A percentile compares a stretch with the other conserved stretches of the same genome.
Conservation (phyloP, 2,888 invertebrate genomes). For the Lithophane leautieri region DNA sequence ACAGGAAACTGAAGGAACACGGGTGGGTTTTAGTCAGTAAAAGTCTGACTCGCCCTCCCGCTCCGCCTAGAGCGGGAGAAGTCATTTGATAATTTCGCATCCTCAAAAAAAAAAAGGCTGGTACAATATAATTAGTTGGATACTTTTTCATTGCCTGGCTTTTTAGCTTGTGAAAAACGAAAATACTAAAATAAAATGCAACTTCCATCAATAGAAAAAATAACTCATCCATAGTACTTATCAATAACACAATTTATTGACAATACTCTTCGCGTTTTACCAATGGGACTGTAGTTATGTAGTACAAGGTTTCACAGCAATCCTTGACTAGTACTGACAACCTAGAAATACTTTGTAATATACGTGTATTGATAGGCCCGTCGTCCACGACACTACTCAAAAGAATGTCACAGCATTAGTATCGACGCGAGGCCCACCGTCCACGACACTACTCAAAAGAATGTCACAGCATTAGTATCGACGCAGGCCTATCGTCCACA, state of each 20-base stretch:
- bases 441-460: not conserved
- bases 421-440: not conserved
- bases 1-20: too few species aligned
- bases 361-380: constrained; percentile 5
- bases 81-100: too few species aligned
- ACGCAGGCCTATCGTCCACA: not conserved
- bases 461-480: not conserved
- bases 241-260: constrained; percentile 24
- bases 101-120: too few species aligned
- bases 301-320: constrained; percentile 29
- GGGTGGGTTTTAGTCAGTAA: too few species aligned
- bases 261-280: constrained; percentile 50
- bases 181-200: not conserved
- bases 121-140: too few species aligned
- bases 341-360: constrained; percentile 41
- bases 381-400: not conserved
- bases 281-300: constrained; percentile 16
- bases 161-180: too few species aligned
- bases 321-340: constrained; percentile 48
- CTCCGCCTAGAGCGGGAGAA: too few species aligned
- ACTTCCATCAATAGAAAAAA: not conserved
- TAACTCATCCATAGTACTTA: constrained; percentile 12
- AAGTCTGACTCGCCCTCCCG: too few species aligned
- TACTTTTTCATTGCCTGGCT: too few species aligned
- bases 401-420: not conserved